Conservation (phyloP, 2,888 invertebrate species). For the Sarcophaga subvicina region DNA sequence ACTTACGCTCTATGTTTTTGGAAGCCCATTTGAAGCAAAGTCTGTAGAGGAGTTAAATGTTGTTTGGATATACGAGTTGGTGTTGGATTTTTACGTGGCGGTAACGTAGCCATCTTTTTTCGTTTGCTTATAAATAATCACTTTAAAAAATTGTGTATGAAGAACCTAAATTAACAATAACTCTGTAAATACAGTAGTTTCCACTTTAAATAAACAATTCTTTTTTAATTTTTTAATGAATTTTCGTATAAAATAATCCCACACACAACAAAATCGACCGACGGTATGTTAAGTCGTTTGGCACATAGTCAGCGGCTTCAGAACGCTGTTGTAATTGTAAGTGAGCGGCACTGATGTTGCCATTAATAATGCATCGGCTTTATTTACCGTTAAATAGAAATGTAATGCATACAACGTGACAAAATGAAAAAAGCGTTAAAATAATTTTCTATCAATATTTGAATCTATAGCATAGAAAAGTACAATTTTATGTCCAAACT, state of each 20-base stretch:
- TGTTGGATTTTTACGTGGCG: slow-evolving; percentile 89
- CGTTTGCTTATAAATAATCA: slow-evolving; percentile 1
- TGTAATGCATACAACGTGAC: no score
- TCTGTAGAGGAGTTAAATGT: slow-evolving; percentile 90
- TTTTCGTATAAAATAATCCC: slow-evolving; percentile 41
- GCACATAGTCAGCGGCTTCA: background rate
- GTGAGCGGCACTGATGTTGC: no score
- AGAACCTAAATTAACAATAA: slow-evolving; percentile 18
- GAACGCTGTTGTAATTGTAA: background rate
- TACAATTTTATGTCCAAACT: no score
- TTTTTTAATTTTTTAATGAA: slow-evolving; percentile 30
- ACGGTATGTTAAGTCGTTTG: background rate
- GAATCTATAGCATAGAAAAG: no score
- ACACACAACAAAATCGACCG: slow-evolving; percentile 47
- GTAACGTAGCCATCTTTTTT: slow-evolving; percentile 87
- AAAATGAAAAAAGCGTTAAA: no score
- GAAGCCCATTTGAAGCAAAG: slow-evolving; percentile 94
- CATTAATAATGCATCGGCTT: no score
- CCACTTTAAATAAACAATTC: background rate
- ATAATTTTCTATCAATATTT: no score
- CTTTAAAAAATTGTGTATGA: background rate
- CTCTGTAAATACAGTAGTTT: background rate
- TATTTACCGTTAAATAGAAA: no score
- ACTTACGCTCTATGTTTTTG: slow-evolving; percentile 94
- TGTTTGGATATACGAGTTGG: slow-evolving; percentile 88